A percentile compares a stretch with the other conserved stretches of the same genome.
phyloP scores from a whole-genome alignment of 2,888 invertebrate genomes.

The Cartodere bifasciata region DNA sequence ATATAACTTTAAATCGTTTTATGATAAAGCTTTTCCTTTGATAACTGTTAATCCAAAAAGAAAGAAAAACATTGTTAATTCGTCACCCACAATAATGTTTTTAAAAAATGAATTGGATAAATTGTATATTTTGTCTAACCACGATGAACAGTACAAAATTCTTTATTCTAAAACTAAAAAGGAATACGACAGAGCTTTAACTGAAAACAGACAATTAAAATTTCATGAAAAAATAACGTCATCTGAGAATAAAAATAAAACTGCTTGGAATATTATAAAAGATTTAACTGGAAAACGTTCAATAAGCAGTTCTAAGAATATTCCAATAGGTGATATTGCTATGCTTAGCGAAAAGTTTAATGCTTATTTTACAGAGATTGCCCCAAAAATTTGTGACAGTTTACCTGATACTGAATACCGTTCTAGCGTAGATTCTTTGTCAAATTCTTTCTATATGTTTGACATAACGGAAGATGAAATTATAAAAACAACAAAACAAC shows the following conservation, averaged over 20 bases:
- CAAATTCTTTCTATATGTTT: slow-evolving; percentile 2
- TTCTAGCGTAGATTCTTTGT: no score
- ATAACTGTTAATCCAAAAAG: slow-evolving; percentile 3
- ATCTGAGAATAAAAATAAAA: slow-evolving; percentile 4
- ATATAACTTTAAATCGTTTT: neutral
- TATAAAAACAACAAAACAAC: neutral
- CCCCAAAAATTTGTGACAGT: neutral
- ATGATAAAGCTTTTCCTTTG: neutral
- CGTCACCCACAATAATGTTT: neutral
- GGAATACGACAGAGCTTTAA: slow-evolving; percentile 1
- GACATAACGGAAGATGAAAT: slow-evolving; percentile 1
- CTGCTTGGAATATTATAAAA: neutral
- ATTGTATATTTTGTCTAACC: neutral
- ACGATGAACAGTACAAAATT: neutral
- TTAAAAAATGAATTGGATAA: neutral
- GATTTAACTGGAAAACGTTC: no score
- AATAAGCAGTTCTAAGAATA: no score
- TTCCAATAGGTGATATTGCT: neutral
- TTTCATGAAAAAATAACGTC: neutral
- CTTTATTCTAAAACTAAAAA: neutral
- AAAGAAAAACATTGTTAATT: neutral
- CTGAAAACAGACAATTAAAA: neutral
- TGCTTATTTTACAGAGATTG: neutral
- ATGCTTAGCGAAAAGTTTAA: neutral
- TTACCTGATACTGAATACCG: no score